Conservation (phyloP, 2,797 vertebrate genomes). For the Sebastes reedi region DNA sequence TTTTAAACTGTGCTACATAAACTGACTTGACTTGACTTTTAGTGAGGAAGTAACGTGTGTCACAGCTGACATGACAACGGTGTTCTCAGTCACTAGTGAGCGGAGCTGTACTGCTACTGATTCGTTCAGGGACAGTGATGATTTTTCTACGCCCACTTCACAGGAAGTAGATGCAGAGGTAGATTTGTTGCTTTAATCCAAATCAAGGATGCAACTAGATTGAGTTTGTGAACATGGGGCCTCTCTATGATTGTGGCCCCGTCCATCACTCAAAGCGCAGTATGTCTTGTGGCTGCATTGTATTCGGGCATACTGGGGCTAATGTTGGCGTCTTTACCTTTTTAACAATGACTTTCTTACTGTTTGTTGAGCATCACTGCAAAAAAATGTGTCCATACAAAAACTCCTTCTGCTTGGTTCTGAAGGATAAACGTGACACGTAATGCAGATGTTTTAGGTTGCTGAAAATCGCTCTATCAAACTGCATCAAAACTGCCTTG, state of each 20-base stretch:
- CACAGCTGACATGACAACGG: not conserved
- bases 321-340: not conserved
- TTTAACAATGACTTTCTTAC: not conserved
- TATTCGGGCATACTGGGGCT: not conserved
- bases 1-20: not conserved
- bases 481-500: conserved; percentile 1
- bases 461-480: not conserved
- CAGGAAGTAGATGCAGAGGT: not conserved
- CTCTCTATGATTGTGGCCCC: not conserved
- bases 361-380: not conserved
- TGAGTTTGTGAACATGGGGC: not conserved
- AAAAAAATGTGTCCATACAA: not conserved
- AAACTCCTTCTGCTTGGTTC: not conserved
- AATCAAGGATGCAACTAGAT: not conserved
- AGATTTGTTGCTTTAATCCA: not conserved
- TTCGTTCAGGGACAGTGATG: not conserved
- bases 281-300: not conserved
- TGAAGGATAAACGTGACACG: conserved; percentile 3
- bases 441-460: conserved; percentile 27
- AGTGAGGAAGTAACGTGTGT: not conserved
- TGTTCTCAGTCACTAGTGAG: not conserved
- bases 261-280: not conserved
- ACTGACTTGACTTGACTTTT: not conserved
- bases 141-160: not conserved
- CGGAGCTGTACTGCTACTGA: not conserved